Evolutionary conservation across 2,113 vertebrate genomes (phyloP), one percentile per base, ranked within the genome.

Genomic region (Nesoenas mayeri): DNA sequence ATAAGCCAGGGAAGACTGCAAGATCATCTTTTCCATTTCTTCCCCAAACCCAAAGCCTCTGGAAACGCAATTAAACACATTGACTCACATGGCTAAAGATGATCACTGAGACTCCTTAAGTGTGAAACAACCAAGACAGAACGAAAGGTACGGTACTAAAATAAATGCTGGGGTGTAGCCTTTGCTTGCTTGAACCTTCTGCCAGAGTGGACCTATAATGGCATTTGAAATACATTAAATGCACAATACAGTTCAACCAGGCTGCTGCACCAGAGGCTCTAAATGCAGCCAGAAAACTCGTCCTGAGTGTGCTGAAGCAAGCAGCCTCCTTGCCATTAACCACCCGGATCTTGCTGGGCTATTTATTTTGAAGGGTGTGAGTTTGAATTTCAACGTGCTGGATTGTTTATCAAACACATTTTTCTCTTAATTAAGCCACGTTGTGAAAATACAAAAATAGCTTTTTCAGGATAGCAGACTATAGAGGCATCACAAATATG

Each of bases 371-470:
- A n/a, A 88, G 17, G 34, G 10, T 29, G 15, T 42, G 42, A 42
- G 66, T 74, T 74, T 42, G 69, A 84, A 47, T 47, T 47, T 47
- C 44, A 86, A 64, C 4, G 25, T 6, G 54, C 56, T 21, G 61
- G 18, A 38, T 48, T 81, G 65, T 60, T 91, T 47, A 71, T 58
- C 81, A 87, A 91, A 48, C 44, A 57, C 26, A 1, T 0, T 20
- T 88, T 91, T 84, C 44, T 79, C 85, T 95, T 87, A 36, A 85
- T 88, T 83, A 65, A 95, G 40, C 32, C 4, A 3, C 6, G 48
- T 40, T 82, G 81, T 48, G 74, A 87, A 75, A 65, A 64, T 51
- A 53, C 20, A 92, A 95, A 92, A 95, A 84, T 15, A 92, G 51
- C 44, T 56, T 87, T 67, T 15, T 34, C 72, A 61, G 80, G 50